These are phyloP conservation scores for Halichoerus grypus DNA, from an alignment of 2,113 vertebrate genomes.

Conservation along the genomic window DNA sequence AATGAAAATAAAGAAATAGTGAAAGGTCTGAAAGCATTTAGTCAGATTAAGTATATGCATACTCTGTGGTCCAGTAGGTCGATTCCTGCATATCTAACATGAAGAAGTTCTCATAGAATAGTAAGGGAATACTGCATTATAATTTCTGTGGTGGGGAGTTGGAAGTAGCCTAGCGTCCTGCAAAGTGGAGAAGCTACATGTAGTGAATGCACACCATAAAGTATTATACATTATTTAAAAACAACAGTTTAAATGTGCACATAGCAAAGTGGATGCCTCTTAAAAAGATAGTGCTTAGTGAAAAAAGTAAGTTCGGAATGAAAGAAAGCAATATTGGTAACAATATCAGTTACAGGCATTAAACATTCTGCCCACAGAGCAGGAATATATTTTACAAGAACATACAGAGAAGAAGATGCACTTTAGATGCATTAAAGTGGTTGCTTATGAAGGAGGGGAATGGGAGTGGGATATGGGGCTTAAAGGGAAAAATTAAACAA, in stretches of 20 bases:
- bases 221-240: not conserved
- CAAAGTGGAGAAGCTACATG: not conserved
- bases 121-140: not conserved
- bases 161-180: not conserved
- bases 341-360: not conserved
- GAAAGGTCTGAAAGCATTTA: not conserved
- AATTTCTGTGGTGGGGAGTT: not conserved
- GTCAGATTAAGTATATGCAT: not conserved
- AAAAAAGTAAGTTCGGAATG: not conserved
- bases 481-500: not conserved
- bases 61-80: not conserved
- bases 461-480: not conserved
- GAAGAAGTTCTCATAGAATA: not conserved
- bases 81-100: not conserved
- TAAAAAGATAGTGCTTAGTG: not conserved
- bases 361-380: not conserved
- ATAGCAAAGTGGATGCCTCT: not conserved
- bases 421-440: not conserved
- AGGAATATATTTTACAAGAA: not conserved
- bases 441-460: not conserved
- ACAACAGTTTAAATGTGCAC: not conserved
- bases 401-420: not conserved
- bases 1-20: not conserved
- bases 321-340: not conserved
- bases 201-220: not conserved